A percentile compares a stretch with the other conserved stretches of the same genome.
Conservation (phyloP, 2,797 vertebrate genomes). For the Babyrousa celebensis region DNA sequence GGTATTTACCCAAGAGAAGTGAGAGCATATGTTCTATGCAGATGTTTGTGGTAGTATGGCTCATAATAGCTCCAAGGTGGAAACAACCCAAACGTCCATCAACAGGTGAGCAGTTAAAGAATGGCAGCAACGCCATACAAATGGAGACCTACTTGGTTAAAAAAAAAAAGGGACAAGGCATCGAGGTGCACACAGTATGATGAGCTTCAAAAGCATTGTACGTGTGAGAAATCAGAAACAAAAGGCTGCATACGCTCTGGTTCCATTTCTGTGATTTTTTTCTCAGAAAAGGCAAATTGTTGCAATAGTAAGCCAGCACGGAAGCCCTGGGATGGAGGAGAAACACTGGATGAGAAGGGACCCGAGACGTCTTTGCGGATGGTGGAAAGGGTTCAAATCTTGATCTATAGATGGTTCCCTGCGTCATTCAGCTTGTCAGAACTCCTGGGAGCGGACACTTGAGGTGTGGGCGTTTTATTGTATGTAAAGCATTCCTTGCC, state of each 20-base stretch:
- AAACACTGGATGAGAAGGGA: fast-evolving
- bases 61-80: too few relatives aligned
- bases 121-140: fast-evolving
- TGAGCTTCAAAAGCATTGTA: background rate
- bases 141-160: background rate
- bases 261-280: background rate
- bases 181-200: fast-evolving
- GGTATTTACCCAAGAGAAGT: background rate
- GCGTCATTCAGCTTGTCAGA: background rate
- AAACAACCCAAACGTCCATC: fast-evolving
- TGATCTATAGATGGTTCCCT: too few relatives aligned
- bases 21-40: background rate
- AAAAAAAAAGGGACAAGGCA: background rate
- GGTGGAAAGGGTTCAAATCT: too few relatives aligned
- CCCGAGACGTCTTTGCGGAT: too few relatives aligned
- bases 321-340: too few relatives aligned
- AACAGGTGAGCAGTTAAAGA: background rate
- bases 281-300: background rate
- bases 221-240: background rate
- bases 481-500: background rate
- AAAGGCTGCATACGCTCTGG: fast-evolving
- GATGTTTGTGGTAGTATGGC: background rate
- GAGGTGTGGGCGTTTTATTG: background rate
- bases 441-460: background rate
- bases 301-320: background rate